Evolutionary conservation across 2,113 vertebrate genomes (phyloP).

Genomic region (Nannobrachium achirus): DNA sequence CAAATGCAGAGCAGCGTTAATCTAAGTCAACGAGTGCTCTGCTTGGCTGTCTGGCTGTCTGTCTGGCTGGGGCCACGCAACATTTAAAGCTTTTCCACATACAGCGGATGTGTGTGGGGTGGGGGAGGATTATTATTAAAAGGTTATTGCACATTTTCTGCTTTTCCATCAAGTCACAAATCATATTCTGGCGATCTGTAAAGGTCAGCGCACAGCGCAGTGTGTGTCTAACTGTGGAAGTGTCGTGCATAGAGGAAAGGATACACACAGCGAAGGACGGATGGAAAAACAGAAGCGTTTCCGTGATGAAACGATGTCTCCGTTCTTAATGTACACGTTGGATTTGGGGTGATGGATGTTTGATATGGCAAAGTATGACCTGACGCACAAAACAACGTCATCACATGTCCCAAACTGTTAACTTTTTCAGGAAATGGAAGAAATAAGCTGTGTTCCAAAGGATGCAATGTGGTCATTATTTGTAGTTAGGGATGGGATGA

Average conservation of each 20-base stretch:
- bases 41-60: constrained; percentile 15
- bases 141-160: constrained; percentile 37
- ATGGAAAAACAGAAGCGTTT: constrained; percentile 33
- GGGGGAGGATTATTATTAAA: constrained; percentile 30
- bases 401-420: too few relatives aligned
- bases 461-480: too few relatives aligned
- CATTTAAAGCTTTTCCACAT: constrained; percentile 23
- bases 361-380: constrained; percentile 36
- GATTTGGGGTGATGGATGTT: constrained; percentile 40
- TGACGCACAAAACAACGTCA: constrained; percentile 44
- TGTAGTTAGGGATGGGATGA: too few relatives aligned
- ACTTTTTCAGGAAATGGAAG: too few relatives aligned
- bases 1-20: constrained; percentile 59
- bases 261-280: constrained; percentile 42
- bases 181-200: constrained; percentile 40
- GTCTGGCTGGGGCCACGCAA: constrained; percentile 66
- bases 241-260: constrained; percentile 1
- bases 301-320: constrained; percentile 46
- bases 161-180: constrained; percentile 72
- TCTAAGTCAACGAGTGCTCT: constrained; percentile 37
- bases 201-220: constrained; percentile 61
- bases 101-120: constrained; percentile 6
- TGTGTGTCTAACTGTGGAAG: constrained; percentile 29
- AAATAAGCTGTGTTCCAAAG: too few relatives aligned
- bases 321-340: constrained; percentile 6